phyloP scores from a whole-genome alignment of 2,888 invertebrate species.

The Heteromyza rotundicornis region DNA sequence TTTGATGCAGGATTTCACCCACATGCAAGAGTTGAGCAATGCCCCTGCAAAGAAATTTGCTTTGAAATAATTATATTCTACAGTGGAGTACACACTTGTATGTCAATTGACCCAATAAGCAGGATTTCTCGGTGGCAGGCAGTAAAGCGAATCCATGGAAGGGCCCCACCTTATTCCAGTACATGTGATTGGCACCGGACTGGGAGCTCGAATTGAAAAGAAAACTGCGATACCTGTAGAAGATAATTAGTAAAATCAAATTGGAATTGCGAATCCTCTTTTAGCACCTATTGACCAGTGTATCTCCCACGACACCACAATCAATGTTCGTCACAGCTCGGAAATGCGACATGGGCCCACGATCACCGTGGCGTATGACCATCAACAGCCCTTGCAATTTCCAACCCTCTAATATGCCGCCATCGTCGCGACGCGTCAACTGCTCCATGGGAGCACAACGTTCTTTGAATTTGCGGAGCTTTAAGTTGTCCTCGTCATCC shows the following conservation, averaged over 20 bases:
- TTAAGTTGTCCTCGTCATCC: conserved; percentile 66
- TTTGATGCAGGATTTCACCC: conserved; percentile 72
- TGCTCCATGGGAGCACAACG: conserved; percentile 76
- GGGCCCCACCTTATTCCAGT: conserved; percentile 80
- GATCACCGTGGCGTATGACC: conserved; percentile 78
- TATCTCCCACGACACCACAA: conserved; percentile 69
- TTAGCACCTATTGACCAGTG: conserved; percentile 55
- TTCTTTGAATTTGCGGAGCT: conserved; percentile 72
- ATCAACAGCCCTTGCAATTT: conserved; percentile 68
- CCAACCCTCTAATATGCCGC: conserved; percentile 62
- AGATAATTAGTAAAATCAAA: neutral
- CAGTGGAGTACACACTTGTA: conserved; percentile 63
- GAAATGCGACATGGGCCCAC: conserved; percentile 81
- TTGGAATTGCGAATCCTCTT: too few species aligned
- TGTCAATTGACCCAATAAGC: conserved; percentile 86
- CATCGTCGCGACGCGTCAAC: conserved; percentile 76
- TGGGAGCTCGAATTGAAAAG: conserved; percentile 55
- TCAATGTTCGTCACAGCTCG: conserved; percentile 78
- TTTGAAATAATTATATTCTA: too few species aligned
- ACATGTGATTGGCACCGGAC: conserved; percentile 66
- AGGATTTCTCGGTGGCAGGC: conserved; percentile 71
- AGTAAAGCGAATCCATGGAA: conserved; percentile 85
- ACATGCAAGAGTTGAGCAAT: conserved; percentile 81
- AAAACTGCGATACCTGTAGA: conserved; percentile 57
- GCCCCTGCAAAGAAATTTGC: conserved; percentile 66